Evolutionary conservation across 2,113 vertebrate species (phyloP).

Genomic region (Trematomus loennbergii): DNA sequence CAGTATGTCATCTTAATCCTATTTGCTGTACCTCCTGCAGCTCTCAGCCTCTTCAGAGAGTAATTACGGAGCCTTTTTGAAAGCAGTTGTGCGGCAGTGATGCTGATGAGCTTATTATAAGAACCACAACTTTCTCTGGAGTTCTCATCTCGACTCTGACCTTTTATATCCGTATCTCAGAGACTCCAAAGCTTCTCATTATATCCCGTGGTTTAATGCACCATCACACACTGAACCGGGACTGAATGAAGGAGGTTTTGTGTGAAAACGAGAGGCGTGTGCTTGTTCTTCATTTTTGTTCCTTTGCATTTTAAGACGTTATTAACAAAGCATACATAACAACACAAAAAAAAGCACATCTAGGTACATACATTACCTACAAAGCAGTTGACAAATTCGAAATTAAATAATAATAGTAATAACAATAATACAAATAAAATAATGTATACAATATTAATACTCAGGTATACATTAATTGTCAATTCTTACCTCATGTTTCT

Average conservation of each 20-base stretch:
- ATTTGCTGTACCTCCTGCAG: neutral
- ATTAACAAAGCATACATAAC: too few species aligned
- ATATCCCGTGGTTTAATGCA: slow-evolving; percentile 25
- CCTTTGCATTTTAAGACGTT: too few species aligned
- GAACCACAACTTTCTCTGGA: slow-evolving; percentile 17
- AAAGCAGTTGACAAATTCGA: too few species aligned
- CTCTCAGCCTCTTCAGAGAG: neutral
- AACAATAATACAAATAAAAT: too few species aligned
- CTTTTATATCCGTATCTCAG: slow-evolving; percentile 28
- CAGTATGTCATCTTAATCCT: neutral
- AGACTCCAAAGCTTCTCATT: slow-evolving; percentile 19
- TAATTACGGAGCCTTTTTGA: neutral
- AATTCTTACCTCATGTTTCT: too few species aligned
- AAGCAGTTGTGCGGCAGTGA: neutral
- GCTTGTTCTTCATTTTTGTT: too few species aligned
- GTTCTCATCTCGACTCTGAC: slow-evolving; percentile 12
- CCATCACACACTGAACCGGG: neutral
- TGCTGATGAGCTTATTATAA: slow-evolving; percentile 33
- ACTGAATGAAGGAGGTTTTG: slow-evolving; percentile 7
- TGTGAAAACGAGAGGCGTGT: neutral
- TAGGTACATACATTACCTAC: too few species aligned
- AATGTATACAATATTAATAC: too few species aligned
- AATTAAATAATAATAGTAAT: too few species aligned
- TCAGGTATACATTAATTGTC: too few species aligned
- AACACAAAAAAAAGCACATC: too few species aligned